These are phyloP conservation scores for Tridacna crocea DNA, from an alignment of 2,888 invertebrate genomes.

Conservation along the genomic window DNA sequence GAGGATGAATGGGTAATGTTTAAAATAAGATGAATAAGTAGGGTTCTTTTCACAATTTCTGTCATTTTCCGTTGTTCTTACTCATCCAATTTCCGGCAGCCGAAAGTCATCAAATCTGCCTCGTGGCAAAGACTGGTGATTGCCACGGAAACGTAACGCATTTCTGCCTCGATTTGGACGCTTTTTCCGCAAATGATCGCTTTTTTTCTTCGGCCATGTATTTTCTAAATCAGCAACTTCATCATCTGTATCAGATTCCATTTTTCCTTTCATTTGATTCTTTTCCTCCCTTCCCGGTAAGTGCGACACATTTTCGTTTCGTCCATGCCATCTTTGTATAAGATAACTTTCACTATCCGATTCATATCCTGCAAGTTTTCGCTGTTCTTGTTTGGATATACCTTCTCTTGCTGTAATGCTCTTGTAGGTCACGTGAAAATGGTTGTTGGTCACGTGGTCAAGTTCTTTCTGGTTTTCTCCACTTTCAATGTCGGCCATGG, in stretches of 20 bases:
- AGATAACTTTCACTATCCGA: conserved; percentile 2
- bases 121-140: not conserved
- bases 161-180: not conserved
- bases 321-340: not conserved
- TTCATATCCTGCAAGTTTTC: not conserved
- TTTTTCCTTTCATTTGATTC: not conserved
- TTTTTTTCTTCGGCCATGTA: conserved; percentile 6
- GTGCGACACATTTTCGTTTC: not conserved
- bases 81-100: not conserved
- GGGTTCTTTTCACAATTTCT: too few relatives aligned
- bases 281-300: not conserved
- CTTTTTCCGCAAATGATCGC: not conserved
- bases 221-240: not conserved
- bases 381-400: not conserved
- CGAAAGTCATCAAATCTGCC: not conserved
- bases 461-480: not conserved
- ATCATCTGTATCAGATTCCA: not conserved
- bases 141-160: not conserved
- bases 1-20: too few relatives aligned
- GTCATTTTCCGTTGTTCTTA: too few relatives aligned
- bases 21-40: too few relatives aligned
- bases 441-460: not conserved
- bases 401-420: conserved; percentile 9
- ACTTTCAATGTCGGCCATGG: not conserved
- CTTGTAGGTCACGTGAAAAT: not conserved